Evolutionary conservation across 2,113 vertebrate genomes (phyloP), one percentile per base, ranked within the genome.

Genomic region (Oncorhynchus mykiss): DNA sequence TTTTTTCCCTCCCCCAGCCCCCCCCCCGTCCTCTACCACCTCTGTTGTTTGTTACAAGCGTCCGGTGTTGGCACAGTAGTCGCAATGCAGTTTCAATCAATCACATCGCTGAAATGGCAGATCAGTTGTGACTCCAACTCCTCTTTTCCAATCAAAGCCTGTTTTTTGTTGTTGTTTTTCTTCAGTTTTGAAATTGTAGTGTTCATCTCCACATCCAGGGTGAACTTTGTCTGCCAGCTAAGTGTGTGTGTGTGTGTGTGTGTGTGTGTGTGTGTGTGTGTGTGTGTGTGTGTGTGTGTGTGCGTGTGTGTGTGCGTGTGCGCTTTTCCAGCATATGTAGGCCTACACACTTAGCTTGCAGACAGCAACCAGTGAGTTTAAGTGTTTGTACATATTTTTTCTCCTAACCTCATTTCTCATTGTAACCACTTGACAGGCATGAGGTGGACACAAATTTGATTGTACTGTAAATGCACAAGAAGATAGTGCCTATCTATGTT

Each of bases 251-350:
- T 45, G 88, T 87, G 90, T 93, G 91, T 85, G 80, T 88, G 39
- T 45, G 39, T 45, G 39, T 90, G 90, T 90, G 86, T 45, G 39
- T 45, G 39, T 45, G 39, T 90, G 90, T 89, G 86, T 45, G 39
- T 11, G 39, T 45, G 39, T 90, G 90, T 90, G 86, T 39, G 80
- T 92, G 85, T 85, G 88, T 91, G 88, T 87, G 90, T 93, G 91
- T 85, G 80, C 87, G 93, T 78, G 39, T 45, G 39, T 90, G 90
- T 89, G 86, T 45, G 39, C 2, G 39, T 45, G 39, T 90, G 67
- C 70, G 72, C 65, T 68, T 48, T 4, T 70, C 70, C 78, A 54
- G 73, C 81, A 82, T 67, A 86, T 73, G 81, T 16, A 22, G 9
- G 27, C 68, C 34, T 24, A 7, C 39, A 69, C 8, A 16, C 14